A percentile compares a stretch with the other conserved stretches of the same genome.
phyloP scores from a whole-genome alignment of 1,140 invertebrate species.

The Trichoplusia ni region DNA sequence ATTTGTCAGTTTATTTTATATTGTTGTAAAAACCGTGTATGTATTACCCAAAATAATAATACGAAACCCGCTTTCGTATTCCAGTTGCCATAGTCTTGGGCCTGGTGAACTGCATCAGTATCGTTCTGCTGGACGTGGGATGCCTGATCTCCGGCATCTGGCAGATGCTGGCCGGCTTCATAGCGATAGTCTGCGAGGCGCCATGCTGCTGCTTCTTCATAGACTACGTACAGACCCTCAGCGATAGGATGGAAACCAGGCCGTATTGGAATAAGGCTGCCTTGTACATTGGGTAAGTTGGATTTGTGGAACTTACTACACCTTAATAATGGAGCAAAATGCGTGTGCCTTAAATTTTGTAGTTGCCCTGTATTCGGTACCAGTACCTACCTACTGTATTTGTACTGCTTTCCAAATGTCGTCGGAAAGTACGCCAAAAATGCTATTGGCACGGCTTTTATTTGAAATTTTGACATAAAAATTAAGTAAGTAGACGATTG shows the following conservation, averaged over 20 bases:
- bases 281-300: slow-evolving; percentile 90
- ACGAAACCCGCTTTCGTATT: slow-evolving; percentile 46
- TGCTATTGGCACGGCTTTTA: no score
- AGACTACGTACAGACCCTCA: slow-evolving; percentile 93
- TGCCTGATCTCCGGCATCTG: slow-evolving; percentile 92
- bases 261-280: slow-evolving; percentile 96
- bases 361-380: no score
- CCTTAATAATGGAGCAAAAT: no score
- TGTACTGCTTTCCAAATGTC: no score
- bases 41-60: background rate
- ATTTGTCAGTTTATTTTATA: no score
- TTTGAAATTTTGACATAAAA: no score
- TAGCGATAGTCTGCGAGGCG: slow-evolving; percentile 93
- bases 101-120: slow-evolving; percentile 88
- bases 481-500: no score
- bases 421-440: no score
- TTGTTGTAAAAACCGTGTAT: no score
- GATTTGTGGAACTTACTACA: slow-evolving; percentile 36
- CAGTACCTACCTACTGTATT: no score
- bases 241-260: slow-evolving; percentile 90
- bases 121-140: slow-evolving; percentile 84
- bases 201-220: slow-evolving; percentile 97
- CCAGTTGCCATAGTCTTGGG: slow-evolving; percentile 95
- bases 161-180: slow-evolving; percentile 94
- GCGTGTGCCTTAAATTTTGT: no score